Evolutionary conservation across 2,888 invertebrate genomes (phyloP).

Genomic region (Miltochrista miniata): DNA sequence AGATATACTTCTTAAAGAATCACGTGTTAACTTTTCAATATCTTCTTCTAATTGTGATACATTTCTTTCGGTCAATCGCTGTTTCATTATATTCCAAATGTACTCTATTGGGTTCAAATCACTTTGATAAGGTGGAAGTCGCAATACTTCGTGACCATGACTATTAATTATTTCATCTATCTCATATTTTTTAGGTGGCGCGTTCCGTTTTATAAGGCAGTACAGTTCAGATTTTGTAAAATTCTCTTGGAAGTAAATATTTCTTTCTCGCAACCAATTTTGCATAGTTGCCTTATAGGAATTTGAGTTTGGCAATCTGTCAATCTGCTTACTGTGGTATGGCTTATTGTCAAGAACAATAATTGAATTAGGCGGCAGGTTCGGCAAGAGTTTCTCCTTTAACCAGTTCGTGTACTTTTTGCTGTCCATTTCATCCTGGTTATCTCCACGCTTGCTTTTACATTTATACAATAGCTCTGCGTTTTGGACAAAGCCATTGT

Average conservation of each 20-base stretch:
- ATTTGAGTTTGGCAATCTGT: background rate
- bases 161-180: conserved; percentile 19
- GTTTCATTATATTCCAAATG: conserved; percentile 36
- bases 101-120: conserved; percentile 30
- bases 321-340: too few species aligned
- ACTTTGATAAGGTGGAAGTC: conserved; percentile 28
- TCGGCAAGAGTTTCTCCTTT: background rate
- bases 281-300: background rate
- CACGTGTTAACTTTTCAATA: conserved; percentile 26
- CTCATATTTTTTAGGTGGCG: conserved; percentile 8
- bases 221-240: conserved; percentile 22
- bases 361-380: background rate
- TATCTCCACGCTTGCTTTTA: background rate
- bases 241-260: conserved; percentile 19
- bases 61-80: conserved; percentile 41
- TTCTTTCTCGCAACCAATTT: conserved; percentile 3
- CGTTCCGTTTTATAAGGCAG: conserved; percentile 8
- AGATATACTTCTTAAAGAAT: conserved; percentile 2
- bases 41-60: conserved; percentile 31
- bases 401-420: background rate
- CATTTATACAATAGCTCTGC: background rate
- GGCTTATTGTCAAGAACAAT: background rate
- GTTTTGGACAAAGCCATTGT: background rate
- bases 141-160: conserved; percentile 15
- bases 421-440: background rate